Base-by-base conservation (phyloP, 2,113 vertebrate species). In the Xenopus laevis region DNA sequence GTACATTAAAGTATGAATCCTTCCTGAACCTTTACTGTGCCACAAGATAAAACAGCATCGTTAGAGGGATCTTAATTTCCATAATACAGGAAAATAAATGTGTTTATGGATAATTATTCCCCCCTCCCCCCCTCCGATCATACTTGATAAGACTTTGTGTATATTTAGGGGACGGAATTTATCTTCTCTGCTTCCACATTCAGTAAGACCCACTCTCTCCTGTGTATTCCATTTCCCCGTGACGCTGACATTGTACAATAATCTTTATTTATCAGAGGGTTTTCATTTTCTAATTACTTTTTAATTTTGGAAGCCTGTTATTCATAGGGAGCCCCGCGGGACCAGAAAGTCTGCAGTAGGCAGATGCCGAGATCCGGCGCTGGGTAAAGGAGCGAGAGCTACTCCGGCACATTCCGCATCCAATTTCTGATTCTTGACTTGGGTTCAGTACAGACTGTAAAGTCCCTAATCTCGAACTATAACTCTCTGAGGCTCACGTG, bases 251-350 rank as follows among this genome's bases (percentile, higher is more conserved):
- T 50, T 61, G 55, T 47, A 60, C 46, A 60, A 64, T 60, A 75
- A 75, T 68, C 65, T 75, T 75, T 68, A 60, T 74, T 74, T 68
- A 75, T 75, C 17, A 58, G 65, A 33, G 58, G 50, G 20, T 68
- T 75, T 75, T 59, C 45, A 21, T 68, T 67, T 60, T 68, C 58
- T 75, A 75, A 75, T 75, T 68, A 65, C 72, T 68, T 75, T 68
- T 75, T 75, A 75, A 75, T 75, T 75, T 75, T 68, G 72, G 58
- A 68, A 68, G 65, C 65, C 16, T 33, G 72, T 75, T 62, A 75
- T 68, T 75, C 65, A 68, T 75, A 40, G 72, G 6, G 65, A 75
- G 57, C 62, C 72, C 46, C 72, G 7, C 33, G 72, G 27, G 72
- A 65, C 52, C 17, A 52, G 40, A 52, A 53, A 68, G 62, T 68